Conservation (phyloP, 64 coral and sea anemone species). For the Pocillopora verrucosa region DNA sequence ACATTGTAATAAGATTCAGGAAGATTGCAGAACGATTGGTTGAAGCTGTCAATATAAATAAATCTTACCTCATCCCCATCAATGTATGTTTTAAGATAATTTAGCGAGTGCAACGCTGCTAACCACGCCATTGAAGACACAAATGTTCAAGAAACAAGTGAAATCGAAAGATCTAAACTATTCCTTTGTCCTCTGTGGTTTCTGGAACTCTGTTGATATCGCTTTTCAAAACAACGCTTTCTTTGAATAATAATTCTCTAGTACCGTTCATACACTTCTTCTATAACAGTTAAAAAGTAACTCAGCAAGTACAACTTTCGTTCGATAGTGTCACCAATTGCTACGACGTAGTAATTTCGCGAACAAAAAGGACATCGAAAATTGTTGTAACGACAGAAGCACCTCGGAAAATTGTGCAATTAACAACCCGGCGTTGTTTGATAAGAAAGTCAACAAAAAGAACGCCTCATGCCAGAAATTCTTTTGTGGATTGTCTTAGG, state of each 20-base stretch:
- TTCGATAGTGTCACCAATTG: not conserved
- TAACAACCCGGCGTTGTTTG: conserved; percentile 26
- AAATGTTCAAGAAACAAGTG: not conserved
- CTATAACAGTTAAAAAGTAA: not conserved
- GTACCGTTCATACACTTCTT: no score
- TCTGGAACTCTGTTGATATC: not conserved
- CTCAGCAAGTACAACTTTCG: not conserved
- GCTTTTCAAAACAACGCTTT: not conserved
- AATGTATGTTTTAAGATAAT: conserved; percentile 73
- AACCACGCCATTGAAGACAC: conserved; percentile 59
- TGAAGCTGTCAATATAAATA: not conserved
- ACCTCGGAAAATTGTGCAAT: not conserved
- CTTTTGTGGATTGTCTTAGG: not conserved
- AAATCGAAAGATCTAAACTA: not conserved
- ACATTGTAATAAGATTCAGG: no score
- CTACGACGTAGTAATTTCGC: not conserved
- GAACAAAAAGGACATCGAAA: not conserved
- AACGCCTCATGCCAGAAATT: not conserved
- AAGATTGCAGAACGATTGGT: not conserved
- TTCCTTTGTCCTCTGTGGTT: not conserved
- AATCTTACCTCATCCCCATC: conserved; percentile 63
- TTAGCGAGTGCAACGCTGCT: conserved; percentile 69
- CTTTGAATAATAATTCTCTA: not conserved
- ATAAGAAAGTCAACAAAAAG: conserved; percentile 4
- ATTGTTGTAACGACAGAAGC: not conserved